Conservation (phyloP, 2,888 invertebrate genomes). For the Agelastica alni region DNA sequence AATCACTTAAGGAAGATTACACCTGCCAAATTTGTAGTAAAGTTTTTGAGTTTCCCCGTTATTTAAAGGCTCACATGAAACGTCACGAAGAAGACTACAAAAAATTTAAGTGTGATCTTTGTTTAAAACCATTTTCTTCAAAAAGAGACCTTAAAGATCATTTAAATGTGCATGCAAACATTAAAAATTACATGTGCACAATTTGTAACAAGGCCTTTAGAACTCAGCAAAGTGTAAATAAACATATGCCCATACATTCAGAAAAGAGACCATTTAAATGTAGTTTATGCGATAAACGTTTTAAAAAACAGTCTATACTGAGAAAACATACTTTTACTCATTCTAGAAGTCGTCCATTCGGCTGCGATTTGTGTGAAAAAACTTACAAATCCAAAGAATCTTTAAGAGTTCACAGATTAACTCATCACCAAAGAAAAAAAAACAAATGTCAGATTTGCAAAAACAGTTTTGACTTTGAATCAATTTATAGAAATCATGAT, state of each 20-base stretch:
- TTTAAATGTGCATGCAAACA: conserved; percentile 33
- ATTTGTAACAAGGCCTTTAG: conserved; percentile 37
- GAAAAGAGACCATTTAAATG: conserved; percentile 37
- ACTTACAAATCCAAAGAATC: conserved; percentile 35
- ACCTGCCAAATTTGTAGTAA: conserved; percentile 32
- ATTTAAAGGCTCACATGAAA: conserved; percentile 36
- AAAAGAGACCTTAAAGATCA: conserved; percentile 36
- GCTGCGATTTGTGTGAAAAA: conserved; percentile 33
- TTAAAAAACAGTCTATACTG: conserved; percentile 37
- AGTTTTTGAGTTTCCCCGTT: conserved; percentile 35
- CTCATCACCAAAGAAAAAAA: conserved; percentile 19
- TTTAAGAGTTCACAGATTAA: conserved; percentile 31
- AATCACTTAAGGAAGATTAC: conserved; percentile 27
- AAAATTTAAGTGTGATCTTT: conserved; percentile 36
- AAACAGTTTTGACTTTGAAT: conserved; percentile 24
- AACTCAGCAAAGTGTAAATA: conserved; percentile 36
- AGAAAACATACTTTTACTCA: conserved; percentile 37
- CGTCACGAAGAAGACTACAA: conserved; percentile 37
- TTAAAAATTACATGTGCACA: conserved; percentile 35
- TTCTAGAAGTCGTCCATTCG: conserved; percentile 25
- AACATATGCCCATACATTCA: conserved; percentile 38
- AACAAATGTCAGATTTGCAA: conserved; percentile 25
- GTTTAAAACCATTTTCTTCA: conserved; percentile 33
- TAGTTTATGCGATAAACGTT: conserved; percentile 32
- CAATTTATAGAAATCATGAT: conserved; percentile 24